Evolutionary conservation across 2,888 invertebrate genomes (phyloP), one percentile per base, ranked within the genome.

Genomic region (Minunthozetes semirufus): DNA sequence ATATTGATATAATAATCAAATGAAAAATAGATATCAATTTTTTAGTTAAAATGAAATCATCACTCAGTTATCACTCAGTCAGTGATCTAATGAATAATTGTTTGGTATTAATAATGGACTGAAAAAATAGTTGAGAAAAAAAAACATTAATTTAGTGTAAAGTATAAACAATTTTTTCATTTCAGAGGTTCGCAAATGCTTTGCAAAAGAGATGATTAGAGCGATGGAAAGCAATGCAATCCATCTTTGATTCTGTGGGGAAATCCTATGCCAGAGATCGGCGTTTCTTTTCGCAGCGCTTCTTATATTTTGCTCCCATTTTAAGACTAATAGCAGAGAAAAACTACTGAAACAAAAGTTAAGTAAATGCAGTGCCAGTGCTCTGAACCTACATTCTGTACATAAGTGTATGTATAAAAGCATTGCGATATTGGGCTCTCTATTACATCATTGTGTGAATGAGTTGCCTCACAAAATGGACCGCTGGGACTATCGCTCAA

Each of bases 171-270:
- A 61, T 61, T 27, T 59, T 38, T 42, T 50, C 56, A n/a, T 59
- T 17, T 19, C 11, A 9, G 59, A 33, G 33, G 42, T 29, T n/a
- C 17, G 61, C 56, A 63, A 33, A 74, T 61, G 29, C n/a, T 17
- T 61, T 61, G 61, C 61, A 61, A 33, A 61, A 61, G 61, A 61
- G 61, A 61, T 61, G 61, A 61, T 61, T 61, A 61, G 61, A 61
- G 33, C 53, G 66, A 66, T 53, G 70, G 48, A 50, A 68, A 74
- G 56, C 72, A 76, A 48, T 68, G 68, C 68, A 68, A 68, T 68
- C 68, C 68, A 68, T 68, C 68, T 68, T 68, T 68, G 68, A 68
- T 42, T 46, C 68, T 19, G 68, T 68, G 22, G 68, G 68, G 68
- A 68, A 68, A 68, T 68, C 42, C 22, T 33, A 19, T 68, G 38